Conservation (phyloP, 2,888 invertebrate species). For the Volucella zonaria region DNA sequence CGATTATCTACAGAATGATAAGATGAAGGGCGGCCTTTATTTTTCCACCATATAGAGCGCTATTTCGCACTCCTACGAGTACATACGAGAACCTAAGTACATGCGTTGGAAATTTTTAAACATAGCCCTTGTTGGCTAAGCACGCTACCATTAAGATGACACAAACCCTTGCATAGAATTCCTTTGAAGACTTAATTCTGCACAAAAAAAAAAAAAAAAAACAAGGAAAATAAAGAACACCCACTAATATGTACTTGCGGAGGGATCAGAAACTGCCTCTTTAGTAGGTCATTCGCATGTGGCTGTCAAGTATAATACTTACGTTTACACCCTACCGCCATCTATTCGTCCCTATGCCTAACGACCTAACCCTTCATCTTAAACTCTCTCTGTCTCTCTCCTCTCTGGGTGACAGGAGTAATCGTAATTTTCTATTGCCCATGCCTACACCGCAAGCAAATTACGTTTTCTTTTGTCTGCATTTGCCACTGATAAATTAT, state of each 20-base stretch:
- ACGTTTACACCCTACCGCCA: conserved; percentile 40
- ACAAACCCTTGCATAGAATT: conserved; percentile 64
- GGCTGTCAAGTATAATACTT: conserved; percentile 34
- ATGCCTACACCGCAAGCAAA: conserved; percentile 20
- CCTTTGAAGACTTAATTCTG: conserved; percentile 30
- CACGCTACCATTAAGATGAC: conserved; percentile 35
- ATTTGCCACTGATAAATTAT: conserved; percentile 72
- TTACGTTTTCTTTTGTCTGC: conserved; percentile 60
- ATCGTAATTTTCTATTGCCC: conserved; percentile 64
- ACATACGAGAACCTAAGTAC: too few species aligned
- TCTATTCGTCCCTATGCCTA: background rate
- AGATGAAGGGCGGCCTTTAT: conserved; percentile 50
- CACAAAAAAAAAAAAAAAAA: too few species aligned
- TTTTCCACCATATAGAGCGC: background rate
- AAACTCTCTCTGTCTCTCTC: conserved; percentile 6
- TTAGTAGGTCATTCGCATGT: conserved; percentile 73
- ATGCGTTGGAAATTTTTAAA: conserved; percentile 56
- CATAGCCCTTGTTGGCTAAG: conserved; percentile 53
- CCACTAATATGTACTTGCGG: conserved; percentile 39
- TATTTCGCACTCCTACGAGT: conserved; percentile 1
- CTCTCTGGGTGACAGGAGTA: conserved; percentile 30
- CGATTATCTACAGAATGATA: conserved; percentile 66
- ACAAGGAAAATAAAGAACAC: conserved; percentile 1
- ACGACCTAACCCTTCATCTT: background rate
- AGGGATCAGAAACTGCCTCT: conserved; percentile 47